phyloP scores from a whole-genome alignment of 2,113 vertebrate species.

The Propithecus coquereli region DNA sequence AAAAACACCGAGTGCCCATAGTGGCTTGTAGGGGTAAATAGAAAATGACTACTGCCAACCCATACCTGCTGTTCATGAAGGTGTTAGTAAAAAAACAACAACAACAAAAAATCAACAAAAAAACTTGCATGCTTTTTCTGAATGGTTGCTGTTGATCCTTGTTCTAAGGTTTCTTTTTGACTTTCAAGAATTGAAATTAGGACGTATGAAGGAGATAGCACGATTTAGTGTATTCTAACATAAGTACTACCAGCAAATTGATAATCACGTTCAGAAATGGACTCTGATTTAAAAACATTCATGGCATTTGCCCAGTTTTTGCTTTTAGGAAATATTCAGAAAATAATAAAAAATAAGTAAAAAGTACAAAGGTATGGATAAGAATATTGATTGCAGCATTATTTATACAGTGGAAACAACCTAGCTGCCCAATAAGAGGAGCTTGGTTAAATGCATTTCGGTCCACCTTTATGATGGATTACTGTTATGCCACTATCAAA shows the following conservation, averaged over 20 bases:
- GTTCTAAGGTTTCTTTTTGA: conserved; percentile 35
- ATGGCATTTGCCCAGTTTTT: not conserved
- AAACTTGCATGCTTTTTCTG: not conserved
- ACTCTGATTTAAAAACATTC: not conserved
- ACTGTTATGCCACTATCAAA: not conserved
- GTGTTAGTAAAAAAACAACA: not conserved
- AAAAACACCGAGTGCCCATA: not conserved
- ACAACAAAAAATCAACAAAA: not conserved
- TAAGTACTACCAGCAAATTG: not conserved
- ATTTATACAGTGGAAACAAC: not conserved
- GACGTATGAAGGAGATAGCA: not conserved
- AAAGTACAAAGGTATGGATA: not conserved
- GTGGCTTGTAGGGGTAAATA: not conserved
- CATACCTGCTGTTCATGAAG: not conserved
- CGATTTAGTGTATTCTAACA: not conserved
- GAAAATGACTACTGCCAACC: not conserved
- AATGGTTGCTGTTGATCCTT: not conserved
- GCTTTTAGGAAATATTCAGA: not conserved
- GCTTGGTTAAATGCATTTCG: not conserved
- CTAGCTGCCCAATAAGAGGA: not conserved
- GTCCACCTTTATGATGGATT: not conserved
- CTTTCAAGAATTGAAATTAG: conserved; percentile 25
- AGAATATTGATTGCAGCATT: not conserved
- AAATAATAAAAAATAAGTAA: conserved; percentile 28
- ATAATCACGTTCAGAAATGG: not conserved